A percentile compares a stretch with the other conserved stretches of the same genome.
These are phyloP conservation scores for Apus apus DNA, from an alignment of 2,113 vertebrate species.

Conservation along the genomic window DNA sequence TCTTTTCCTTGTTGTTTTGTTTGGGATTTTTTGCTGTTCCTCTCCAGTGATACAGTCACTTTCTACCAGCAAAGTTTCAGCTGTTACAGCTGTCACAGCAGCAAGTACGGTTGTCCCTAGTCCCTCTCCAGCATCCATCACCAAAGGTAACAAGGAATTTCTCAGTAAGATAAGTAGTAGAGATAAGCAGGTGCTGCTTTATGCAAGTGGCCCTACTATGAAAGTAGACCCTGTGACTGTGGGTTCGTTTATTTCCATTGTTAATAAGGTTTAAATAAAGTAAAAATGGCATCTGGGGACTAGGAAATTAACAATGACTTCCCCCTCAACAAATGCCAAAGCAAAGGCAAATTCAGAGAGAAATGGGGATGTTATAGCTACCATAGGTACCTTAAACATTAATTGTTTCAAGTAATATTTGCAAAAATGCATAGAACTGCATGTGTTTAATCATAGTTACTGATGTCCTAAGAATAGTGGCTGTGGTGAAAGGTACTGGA, in stretches of 20 bases:
- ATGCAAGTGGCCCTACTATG: not conserved
- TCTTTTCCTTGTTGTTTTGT: not conserved
- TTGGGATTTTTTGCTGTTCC: not conserved
- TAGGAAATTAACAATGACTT: not conserved
- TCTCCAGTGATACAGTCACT: constrained; percentile 79
- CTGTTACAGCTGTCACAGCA: constrained; percentile 65
- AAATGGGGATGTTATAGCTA: not conserved
- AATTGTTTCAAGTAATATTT: not conserved
- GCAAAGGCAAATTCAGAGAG: not conserved
- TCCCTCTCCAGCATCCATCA: constrained; percentile 40
- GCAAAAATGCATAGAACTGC: not conserved
- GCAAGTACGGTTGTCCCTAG: constrained; percentile 50
- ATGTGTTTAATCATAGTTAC: not conserved
- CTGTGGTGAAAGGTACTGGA: not conserved
- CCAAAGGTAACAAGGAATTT: constrained; percentile 76
- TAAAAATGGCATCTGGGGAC: not conserved
- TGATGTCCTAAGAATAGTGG: not conserved
- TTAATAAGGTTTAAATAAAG: not conserved
- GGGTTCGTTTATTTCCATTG: not conserved
- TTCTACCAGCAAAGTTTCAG: constrained; percentile 73
- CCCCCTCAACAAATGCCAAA: not conserved
- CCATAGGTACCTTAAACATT: not conserved
- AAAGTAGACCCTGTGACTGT: not conserved
- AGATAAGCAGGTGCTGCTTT: not conserved
- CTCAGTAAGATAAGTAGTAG: not conserved